Percentiles rank a stretch among this genome's conserved stretches.
These are phyloP conservation scores for Philypnodon macrostomus DNA, from an alignment of 2,797 vertebrate species.

Conservation along the genomic window DNA sequence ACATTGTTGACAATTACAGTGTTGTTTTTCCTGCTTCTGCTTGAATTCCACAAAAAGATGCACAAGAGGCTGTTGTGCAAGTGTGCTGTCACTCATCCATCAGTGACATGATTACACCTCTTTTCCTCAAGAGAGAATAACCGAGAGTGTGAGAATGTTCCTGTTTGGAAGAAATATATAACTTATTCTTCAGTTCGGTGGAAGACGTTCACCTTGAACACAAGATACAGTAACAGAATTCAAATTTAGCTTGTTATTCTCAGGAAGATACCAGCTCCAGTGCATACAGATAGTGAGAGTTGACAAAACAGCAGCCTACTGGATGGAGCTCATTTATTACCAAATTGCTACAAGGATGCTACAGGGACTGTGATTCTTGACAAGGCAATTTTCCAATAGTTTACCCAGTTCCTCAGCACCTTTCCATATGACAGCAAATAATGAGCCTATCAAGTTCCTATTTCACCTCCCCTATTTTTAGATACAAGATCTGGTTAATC, in stretches of 20 bases:
- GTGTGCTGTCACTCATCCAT: conserved; percentile 64
- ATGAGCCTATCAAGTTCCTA: conserved; percentile 44
- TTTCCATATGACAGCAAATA: conserved; percentile 19
- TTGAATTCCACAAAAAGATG: conserved; percentile 33
- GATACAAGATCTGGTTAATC: conserved; percentile 33
- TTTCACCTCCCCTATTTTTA: conserved; percentile 29
- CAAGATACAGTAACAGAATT: conserved; percentile 44
- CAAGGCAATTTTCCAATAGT: conserved; percentile 12
- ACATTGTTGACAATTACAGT: conserved; percentile 34
- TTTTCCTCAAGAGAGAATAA: conserved; percentile 36
- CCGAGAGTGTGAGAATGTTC: conserved; percentile 42
- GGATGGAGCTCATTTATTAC: conserved; percentile 29
- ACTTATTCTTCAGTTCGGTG: conserved; percentile 29
- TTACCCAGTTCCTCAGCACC: conserved; percentile 8
- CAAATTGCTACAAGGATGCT: conserved; percentile 33
- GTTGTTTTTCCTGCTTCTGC: conserved; percentile 24
- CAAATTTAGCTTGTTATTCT: conserved; percentile 38
- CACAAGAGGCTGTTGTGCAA: conserved; percentile 47
- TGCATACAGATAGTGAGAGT: conserved; percentile 4
- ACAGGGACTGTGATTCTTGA: conserved; percentile 17
- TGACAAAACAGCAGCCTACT: no score
- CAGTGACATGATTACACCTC: conserved; percentile 60
- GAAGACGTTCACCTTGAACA: conserved; percentile 23
- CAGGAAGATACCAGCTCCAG: conserved; percentile 13
- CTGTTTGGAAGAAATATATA: conserved; percentile 3